These are phyloP conservation scores for Stratiomys singularior DNA, from an alignment of 2,888 invertebrate genomes.

Conservation along the genomic window DNA sequence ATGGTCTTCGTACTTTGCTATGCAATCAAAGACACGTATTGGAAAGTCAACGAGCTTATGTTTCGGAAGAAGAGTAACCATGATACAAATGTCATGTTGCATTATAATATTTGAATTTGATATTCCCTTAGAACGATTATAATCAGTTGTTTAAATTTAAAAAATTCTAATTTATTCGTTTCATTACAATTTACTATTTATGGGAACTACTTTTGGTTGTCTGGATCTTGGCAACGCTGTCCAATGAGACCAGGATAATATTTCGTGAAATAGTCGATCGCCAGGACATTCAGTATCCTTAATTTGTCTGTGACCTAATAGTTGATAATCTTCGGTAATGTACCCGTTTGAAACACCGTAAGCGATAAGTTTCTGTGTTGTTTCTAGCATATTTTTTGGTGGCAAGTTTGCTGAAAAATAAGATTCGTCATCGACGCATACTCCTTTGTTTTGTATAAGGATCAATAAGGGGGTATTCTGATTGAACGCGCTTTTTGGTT, in stretches of 20 bases:
- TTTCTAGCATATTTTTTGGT: slow-evolving; percentile 69
- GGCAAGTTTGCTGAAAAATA: slow-evolving; percentile 68
- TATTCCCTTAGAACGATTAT: slow-evolving; percentile 18
- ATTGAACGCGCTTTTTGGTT: too few species aligned
- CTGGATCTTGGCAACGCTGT: slow-evolving; percentile 2
- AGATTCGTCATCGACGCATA: neutral
- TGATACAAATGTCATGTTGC: too few species aligned
- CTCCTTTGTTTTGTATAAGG: too few species aligned
- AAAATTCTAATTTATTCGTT: neutral
- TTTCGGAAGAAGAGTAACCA: too few species aligned
- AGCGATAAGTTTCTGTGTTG: slow-evolving; percentile 71
- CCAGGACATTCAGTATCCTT: slow-evolving; percentile 76
- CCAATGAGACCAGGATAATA: slow-evolving; percentile 72
- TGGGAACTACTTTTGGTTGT: slow-evolving; percentile 16
- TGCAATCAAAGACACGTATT: too few species aligned
- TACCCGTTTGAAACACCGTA: slow-evolving; percentile 71
- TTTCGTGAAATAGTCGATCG: slow-evolving; percentile 69
- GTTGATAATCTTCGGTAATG: slow-evolving; percentile 69
- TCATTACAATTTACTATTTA: slow-evolving; percentile 22
- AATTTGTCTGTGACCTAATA: slow-evolving; percentile 75
- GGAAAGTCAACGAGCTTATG: too few species aligned
- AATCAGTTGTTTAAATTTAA: neutral
- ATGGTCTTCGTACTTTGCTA: too few species aligned
- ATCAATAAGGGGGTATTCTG: slow-evolving; percentile 7
- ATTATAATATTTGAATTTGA: too few species aligned